A percentile compares a stretch with the other conserved stretches of the same genome.
Evolutionary conservation across 2,113 vertebrate species (phyloP).

Genomic region (Sphaerodactylus townsendi): DNA sequence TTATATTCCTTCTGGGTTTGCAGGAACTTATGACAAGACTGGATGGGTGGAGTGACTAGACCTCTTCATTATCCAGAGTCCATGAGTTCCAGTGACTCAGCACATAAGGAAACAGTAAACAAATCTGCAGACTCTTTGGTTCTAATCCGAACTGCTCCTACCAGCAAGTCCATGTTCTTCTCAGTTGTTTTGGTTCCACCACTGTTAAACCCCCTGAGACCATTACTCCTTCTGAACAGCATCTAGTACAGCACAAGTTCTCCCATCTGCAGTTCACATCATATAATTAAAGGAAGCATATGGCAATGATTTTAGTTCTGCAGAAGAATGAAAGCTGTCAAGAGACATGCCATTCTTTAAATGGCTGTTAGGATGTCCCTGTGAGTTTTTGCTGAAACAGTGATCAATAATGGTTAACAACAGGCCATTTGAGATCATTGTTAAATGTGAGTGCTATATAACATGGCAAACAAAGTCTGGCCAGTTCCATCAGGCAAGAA

Average conservation of each 20-base stretch:
- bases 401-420: constrained; percentile 26
- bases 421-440: not conserved
- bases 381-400: constrained; percentile 1
- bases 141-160: no score
- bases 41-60: no score
- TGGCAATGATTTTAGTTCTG: not conserved
- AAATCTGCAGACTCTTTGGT: no score
- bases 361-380: accelerated
- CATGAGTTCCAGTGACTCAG: no score
- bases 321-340: not conserved
- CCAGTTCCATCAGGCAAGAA: not conserved
- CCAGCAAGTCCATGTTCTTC: no score
- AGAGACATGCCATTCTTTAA: not conserved
- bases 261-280: accelerated
- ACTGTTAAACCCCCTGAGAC: no score
- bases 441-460: not conserved
- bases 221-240: not conserved
- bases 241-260: not conserved
- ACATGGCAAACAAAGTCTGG: constrained; percentile 30
- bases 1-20: no score
- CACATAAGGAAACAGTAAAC: no score
- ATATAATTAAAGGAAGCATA: accelerated
- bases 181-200: no score
- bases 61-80: no score
- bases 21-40: no score